Evolutionary conservation across 2,797 vertebrate genomes (phyloP).

Genomic region (Dicrostonyx torquatus): DNA sequence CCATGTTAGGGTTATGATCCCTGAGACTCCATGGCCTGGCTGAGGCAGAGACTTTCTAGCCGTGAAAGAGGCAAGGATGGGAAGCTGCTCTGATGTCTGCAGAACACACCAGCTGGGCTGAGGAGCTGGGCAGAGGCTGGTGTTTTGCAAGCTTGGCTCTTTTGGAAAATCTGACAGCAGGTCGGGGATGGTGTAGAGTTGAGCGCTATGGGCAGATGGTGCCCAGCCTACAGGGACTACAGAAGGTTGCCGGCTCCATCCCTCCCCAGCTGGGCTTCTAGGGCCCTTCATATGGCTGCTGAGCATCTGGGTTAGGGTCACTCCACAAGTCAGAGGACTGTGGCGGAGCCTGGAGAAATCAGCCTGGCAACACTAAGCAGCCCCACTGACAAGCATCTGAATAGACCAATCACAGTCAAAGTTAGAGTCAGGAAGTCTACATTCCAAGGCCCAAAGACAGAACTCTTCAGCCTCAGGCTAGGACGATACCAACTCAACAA

Average conservation of each 20-base stretch:
- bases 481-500: rapidly evolving
- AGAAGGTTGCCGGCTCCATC: neutral
- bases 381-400: rapidly evolving
- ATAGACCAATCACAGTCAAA: rapidly evolving
- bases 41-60: neutral
- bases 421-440: rapidly evolving
- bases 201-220: neutral
- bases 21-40: neutral
- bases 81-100: rapidly evolving
- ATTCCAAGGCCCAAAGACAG: neutral
- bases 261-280: neutral
- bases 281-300: rapidly evolving
- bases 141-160: neutral
- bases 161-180: neutral
- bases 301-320: rapidly evolving
- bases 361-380: neutral
- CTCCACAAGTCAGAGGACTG: neutral
- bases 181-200: neutral
- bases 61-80: neutral
- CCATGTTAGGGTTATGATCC: neutral
- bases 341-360: neutral
- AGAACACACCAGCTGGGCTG: neutral
- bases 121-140: neutral
- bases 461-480: neutral
- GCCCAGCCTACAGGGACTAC: rapidly evolving